These are phyloP conservation scores for Epistrophe eligans DNA, from an alignment of 2,888 invertebrate species.

Conservation along the genomic window DNA sequence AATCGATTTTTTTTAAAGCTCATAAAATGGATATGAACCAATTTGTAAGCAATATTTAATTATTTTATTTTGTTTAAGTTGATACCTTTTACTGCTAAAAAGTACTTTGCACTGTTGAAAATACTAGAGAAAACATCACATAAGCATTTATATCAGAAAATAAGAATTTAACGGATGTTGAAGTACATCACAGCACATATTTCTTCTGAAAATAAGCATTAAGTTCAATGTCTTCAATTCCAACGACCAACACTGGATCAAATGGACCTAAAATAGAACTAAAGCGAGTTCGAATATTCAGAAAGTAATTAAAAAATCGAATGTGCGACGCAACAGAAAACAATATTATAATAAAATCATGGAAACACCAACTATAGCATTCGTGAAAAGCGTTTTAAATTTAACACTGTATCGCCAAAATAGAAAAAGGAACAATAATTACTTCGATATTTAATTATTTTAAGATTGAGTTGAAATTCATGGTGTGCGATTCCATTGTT, in stretches of 20 bases:
- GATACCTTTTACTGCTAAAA: slow-evolving; percentile 77
- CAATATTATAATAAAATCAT: background rate
- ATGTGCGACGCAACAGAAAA: background rate
- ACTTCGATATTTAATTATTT: background rate
- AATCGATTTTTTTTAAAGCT: too few relatives aligned
- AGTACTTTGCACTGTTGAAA: slow-evolving; percentile 68
- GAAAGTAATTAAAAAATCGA: background rate
- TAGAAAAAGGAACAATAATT: background rate
- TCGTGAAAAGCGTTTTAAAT: background rate
- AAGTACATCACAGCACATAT: slow-evolving; percentile 37
- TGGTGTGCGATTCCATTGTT: background rate
- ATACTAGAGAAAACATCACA: background rate
- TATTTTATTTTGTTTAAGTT: background rate
- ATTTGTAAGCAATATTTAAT: too few relatives aligned
- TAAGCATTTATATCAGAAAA: slow-evolving; percentile 11
- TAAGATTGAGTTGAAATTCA: background rate
- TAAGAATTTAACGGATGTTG: background rate
- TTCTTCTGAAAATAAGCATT: slow-evolving; percentile 50
- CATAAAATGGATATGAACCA: too few relatives aligned
- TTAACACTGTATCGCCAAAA: background rate
- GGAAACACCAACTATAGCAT: background rate
- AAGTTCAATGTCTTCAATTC: slow-evolving; percentile 64
- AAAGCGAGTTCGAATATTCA: background rate
- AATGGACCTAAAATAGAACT: slow-evolving; percentile 8
- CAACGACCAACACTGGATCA: background rate